Percentiles rank a stretch among this genome's conserved stretches.
Conservation (phyloP, 2,888 invertebrate species). For the Pseudococcus longispinus region DNA sequence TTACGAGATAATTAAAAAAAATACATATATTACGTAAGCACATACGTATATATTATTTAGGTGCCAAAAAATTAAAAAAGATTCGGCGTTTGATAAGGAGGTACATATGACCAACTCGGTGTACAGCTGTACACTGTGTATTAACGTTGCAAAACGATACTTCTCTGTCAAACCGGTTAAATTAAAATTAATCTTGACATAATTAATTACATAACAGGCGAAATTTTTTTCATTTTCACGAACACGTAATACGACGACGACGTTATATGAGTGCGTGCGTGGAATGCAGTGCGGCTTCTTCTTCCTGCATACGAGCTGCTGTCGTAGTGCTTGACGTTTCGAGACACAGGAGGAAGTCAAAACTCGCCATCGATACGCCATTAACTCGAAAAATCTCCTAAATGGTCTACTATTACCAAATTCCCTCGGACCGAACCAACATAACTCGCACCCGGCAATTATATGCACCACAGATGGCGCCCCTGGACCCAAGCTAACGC, state of each 20-base stretch:
- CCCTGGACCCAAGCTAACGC: background rate
- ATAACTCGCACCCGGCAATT: background rate
- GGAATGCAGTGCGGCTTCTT: background rate
- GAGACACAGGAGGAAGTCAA: background rate
- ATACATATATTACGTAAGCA: background rate
- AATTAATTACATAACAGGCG: slow-evolving; percentile 16
- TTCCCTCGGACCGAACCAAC: background rate
- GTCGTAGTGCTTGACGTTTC: background rate
- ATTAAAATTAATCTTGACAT: slow-evolving; percentile 29
- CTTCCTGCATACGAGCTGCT: background rate
- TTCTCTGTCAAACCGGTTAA: slow-evolving; percentile 24
- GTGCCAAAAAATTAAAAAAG: slow-evolving; percentile 11
- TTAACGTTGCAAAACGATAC: slow-evolving; percentile 33
- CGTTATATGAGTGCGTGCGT: background rate
- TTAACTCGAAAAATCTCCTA: background rate
- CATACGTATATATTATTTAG: background rate
- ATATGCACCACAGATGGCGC: background rate
- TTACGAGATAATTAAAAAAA: slow-evolving; percentile 15
- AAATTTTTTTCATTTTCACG: background rate
- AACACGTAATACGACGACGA: background rate
- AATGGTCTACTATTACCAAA: background rate
- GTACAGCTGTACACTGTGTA: background rate
- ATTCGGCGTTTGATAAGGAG: background rate
- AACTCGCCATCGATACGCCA: background rate
- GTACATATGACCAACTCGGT: background rate